Percentiles rank a stretch among this genome's conserved stretches.
phyloP scores from a whole-genome alignment of 2,888 invertebrate genomes.

The Acleris holmiana region DNA sequence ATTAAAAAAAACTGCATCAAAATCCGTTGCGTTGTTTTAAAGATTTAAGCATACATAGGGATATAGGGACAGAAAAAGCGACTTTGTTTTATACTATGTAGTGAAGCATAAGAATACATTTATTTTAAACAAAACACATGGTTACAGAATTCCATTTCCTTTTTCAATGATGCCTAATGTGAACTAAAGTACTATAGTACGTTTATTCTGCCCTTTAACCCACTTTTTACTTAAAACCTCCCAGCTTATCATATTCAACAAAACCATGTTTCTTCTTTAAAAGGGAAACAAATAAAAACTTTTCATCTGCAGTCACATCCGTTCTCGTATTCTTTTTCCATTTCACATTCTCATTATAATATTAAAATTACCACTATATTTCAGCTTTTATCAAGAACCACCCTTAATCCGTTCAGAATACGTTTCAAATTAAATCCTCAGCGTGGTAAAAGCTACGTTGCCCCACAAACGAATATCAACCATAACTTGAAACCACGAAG shows the following conservation, averaged over 20 bases:
- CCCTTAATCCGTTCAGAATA: conserved; percentile 1
- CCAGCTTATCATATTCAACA: conserved; percentile 13
- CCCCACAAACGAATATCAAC: conserved; percentile 3
- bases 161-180: too few species aligned
- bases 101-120: too few species aligned
- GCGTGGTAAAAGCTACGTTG: conserved; percentile 13
- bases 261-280: conserved; percentile 40
- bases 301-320: conserved; percentile 57
- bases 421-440: conserved; percentile 16
- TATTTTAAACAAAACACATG: too few species aligned
- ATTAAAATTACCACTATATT: conserved; percentile 53
- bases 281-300: conserved; percentile 52
- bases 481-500: conserved; percentile 5
- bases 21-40: too few species aligned
- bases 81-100: too few species aligned
- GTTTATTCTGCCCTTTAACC: not conserved
- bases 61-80: too few species aligned
- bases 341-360: conserved; percentile 63
- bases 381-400: conserved; percentile 7
- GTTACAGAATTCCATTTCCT: too few species aligned
- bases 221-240: not conserved
- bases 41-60: too few species aligned
- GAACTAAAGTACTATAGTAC: too few species aligned
- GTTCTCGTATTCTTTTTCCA: conserved; percentile 50
- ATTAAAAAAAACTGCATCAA: too few species aligned